These are phyloP conservation scores for Procambarus virginalis DNA, from an alignment of 1,140 invertebrate species.

Conservation along the genomic window DNA sequence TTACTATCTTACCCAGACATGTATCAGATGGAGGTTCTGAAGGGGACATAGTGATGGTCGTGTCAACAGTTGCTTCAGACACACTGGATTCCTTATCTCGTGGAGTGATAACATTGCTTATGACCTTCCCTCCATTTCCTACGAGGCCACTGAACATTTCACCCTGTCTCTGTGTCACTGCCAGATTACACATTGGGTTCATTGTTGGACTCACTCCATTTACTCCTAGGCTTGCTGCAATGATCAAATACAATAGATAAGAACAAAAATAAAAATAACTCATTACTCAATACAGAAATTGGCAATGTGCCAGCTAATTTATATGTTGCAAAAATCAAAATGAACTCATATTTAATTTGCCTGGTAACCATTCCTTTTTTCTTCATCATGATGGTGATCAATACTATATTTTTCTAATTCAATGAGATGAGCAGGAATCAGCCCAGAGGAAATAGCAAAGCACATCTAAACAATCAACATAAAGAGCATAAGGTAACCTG, in stretches of 20 bases:
- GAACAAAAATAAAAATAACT: no score
- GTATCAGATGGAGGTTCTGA: slow-evolving; percentile 71
- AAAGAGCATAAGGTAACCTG: no score
- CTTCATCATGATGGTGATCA: no score
- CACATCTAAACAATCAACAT: no score
- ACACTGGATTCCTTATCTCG: slow-evolving; percentile 71
- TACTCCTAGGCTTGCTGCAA: slow-evolving; percentile 74
- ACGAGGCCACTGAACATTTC: slow-evolving; percentile 31
- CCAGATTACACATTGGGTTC: slow-evolving; percentile 73
- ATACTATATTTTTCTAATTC: no score
- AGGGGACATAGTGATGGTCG: slow-evolving; percentile 74
- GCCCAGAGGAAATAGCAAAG: no score
- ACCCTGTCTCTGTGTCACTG: slow-evolving; percentile 31
- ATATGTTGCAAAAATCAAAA: no score
- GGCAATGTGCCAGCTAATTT: no score
- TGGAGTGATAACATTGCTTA: slow-evolving; percentile 58
- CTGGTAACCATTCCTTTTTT: no score
- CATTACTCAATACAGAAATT: no score
- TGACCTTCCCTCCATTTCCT: slow-evolving; percentile 47
- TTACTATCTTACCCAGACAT: slow-evolving; percentile 28
- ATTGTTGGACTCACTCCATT: slow-evolving; percentile 78
- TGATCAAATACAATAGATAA: background rate
- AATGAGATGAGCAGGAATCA: no score
- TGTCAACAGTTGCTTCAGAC: slow-evolving; percentile 75
- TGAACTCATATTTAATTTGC: no score